Evolutionary conservation across 2,888 invertebrate genomes (phyloP), one percentile per base, ranked within the genome.

Genomic region (Chalcosyrphus nemorum): DNA sequence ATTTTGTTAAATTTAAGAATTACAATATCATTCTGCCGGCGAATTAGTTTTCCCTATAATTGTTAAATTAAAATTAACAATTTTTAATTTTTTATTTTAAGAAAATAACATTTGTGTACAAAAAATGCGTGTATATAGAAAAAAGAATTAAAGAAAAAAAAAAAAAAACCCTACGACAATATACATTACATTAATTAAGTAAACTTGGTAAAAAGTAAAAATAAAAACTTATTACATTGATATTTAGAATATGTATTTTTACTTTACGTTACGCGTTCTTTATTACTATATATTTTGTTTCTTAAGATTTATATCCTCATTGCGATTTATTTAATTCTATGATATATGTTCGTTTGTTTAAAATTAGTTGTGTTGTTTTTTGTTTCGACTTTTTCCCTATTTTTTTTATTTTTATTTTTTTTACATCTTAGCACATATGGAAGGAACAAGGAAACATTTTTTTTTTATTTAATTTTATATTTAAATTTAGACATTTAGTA

Each of bases 151-250:
- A n/a, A n/a, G n/a, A n/a, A n/a, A n/a, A n/a, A 11, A 61, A 17
- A 61, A 13, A 38, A 1, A 38, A 38, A 38, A 3, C 13, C 7
- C 11, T 61, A 72, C 17, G 59, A 74, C 35, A 57, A 75, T 54
- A 71, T 66, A 81, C n/a, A n/a, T n/a, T n/a, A 81, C 81, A 81
- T 68, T 81, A 66, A 38, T 82, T 82, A 81, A 81, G 81, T 81
- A 81, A 65, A 66, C 29, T 71, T 72, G 13, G 52, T 56, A 19
- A 57, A 45, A 57, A 52, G n/a, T 19, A n/a, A 17, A 38, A 29
- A 47, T 19, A 19, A 27, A 45, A 68, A 59, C 43, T 35, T 65
- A 54, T 47, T 50, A 27, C 41, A 68, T 11, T 35, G 56, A 78
- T 43, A 19, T 65, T 76, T 70, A 76, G 76, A 76, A 57, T 70